A percentile compares a stretch with the other conserved stretches of the same genome.
Evolutionary conservation across 2,888 invertebrate genomes (phyloP).

Genomic region (Icerya purchasi): DNA sequence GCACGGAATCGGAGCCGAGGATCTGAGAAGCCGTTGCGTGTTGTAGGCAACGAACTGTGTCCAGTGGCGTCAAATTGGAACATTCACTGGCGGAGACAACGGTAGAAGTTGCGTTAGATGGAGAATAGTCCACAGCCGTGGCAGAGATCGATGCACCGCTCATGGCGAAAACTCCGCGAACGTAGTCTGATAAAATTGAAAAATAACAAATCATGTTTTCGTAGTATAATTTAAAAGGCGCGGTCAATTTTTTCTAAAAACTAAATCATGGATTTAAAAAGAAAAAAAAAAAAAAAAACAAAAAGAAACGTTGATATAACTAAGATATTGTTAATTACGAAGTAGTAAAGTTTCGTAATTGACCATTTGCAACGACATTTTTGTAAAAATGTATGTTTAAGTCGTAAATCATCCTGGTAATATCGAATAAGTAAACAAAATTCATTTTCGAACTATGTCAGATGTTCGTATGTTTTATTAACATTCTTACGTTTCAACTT

Average conservation of each 20-base stretch:
- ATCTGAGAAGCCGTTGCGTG: constrained; percentile 27
- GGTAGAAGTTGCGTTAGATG: constrained; percentile 35
- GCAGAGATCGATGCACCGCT: constrained; percentile 52
- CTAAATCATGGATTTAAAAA: too few relatives aligned
- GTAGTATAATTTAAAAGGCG: too few relatives aligned
- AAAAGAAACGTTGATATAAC: too few relatives aligned
- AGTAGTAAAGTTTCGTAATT: not conserved
- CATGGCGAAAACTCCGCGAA: constrained; percentile 45
- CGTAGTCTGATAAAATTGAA: constrained; percentile 23
- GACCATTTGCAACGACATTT: not conserved
- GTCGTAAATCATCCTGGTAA: too few relatives aligned
- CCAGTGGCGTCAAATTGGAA: constrained; percentile 33
- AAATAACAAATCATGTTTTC: not conserved
- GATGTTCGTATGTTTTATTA: too few relatives aligned
- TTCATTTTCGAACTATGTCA: too few relatives aligned
- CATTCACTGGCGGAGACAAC: constrained; percentile 42
- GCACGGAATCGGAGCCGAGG: constrained; percentile 13
- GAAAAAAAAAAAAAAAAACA: too few relatives aligned
- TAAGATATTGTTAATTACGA: too few relatives aligned
- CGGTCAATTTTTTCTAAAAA: too few relatives aligned
- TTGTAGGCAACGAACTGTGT: constrained; percentile 43
- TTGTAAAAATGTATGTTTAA: too few relatives aligned
- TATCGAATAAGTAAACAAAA: too few relatives aligned
- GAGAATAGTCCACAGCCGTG: constrained; percentile 42
- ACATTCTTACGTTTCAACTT: not conserved